These are phyloP conservation scores for Phyllotreta striolata DNA, from an alignment of 2,888 invertebrate genomes.

Conservation along the genomic window DNA sequence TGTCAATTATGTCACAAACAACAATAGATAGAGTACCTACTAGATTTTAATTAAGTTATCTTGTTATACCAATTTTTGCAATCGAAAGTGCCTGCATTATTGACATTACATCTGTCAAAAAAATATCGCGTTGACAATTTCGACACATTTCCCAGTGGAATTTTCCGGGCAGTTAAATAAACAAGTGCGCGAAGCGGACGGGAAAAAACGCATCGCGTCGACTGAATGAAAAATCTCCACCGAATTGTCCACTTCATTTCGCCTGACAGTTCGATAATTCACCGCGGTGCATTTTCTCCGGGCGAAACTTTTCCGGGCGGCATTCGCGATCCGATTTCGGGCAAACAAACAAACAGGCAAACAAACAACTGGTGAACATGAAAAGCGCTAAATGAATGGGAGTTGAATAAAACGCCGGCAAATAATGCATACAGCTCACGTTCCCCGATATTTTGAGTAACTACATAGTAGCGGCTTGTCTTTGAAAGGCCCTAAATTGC, in stretches of 20 bases:
- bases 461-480: conserved; percentile 43
- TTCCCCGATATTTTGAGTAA: conserved; percentile 42
- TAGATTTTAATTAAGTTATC: no score
- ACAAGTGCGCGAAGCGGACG: not conserved
- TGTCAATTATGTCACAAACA: no score
- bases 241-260: conserved; percentile 15
- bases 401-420: conserved; percentile 17
- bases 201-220: not conserved
- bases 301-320: conserved; percentile 4
- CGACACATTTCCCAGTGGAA: not conserved
- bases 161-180: not conserved
- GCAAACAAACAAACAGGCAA: not conserved
- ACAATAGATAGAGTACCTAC: no score
- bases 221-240: conserved; percentile 10
- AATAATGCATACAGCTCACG: conserved; percentile 48
- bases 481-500: conserved; percentile 54
- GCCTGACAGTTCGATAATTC: conserved; percentile 13
- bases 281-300: conserved; percentile 1
- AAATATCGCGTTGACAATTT: no score
- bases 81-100: no score
- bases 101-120: no score
- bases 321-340: conserved; percentile 5
- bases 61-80: no score
- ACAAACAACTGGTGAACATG: conserved; percentile 21
- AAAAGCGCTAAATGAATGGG: conserved; percentile 23